Conservation (phyloP, 2,113 vertebrate species). For the Caranx melampygus region DNA sequence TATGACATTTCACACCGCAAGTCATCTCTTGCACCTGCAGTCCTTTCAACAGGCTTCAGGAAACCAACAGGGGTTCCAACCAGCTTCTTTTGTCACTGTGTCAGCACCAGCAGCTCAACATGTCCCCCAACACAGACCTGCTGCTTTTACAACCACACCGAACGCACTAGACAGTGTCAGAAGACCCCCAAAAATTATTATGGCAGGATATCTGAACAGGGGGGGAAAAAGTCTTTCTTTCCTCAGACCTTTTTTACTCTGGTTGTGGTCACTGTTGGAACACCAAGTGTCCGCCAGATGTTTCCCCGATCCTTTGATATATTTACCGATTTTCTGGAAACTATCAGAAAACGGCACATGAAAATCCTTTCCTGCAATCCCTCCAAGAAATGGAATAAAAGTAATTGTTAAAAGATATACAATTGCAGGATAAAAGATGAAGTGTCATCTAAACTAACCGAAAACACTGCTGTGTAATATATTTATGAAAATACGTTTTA, state of each 20-base stretch:
- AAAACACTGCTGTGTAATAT: too few relatives aligned
- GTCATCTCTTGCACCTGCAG: constrained; percentile 21
- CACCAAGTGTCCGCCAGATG: constrained; percentile 71
- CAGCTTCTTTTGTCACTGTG: constrained; percentile 51
- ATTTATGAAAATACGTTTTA: too few relatives aligned
- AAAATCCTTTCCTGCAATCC: constrained; percentile 14
- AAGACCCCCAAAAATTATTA: constrained; percentile 15
- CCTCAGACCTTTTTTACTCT: constrained; percentile 24
- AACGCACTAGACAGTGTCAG: constrained; percentile 37
- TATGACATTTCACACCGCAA: constrained; percentile 5
- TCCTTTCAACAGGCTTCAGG: constrained; percentile 29
- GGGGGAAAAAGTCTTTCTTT: constrained; percentile 1
- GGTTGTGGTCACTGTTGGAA: constrained; percentile 55
- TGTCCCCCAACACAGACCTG: constrained; percentile 34
- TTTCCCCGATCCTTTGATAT: constrained; percentile 64
- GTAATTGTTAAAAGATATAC: background rate
- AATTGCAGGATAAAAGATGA: background rate
- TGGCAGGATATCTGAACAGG: constrained; percentile 22
- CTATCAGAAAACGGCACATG: constrained; percentile 43
- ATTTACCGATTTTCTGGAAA: constrained; percentile 60
- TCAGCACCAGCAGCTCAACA: constrained; percentile 58
- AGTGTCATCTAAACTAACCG: too few relatives aligned
- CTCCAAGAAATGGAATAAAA: constrained; percentile 11
- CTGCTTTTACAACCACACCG: constrained; percentile 58
- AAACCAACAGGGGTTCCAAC: constrained; percentile 49